Evolutionary conservation across 2,888 invertebrate genomes (phyloP).

Genomic region (Danaus chrysippus): DNA sequence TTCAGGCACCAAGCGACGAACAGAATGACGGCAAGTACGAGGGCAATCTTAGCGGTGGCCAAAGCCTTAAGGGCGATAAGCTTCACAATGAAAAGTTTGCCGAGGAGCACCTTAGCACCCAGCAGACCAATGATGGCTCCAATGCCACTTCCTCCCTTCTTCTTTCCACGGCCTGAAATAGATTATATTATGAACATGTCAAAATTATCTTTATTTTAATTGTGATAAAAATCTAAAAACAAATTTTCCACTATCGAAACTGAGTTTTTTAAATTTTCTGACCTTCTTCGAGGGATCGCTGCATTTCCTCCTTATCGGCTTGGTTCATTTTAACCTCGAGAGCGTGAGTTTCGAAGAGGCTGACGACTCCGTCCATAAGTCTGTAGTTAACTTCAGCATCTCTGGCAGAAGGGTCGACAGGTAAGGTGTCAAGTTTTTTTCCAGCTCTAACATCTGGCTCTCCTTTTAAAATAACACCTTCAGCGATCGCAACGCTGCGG

Average conservation of each 20-base stretch:
- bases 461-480: slow-evolving; percentile 80
- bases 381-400: slow-evolving; percentile 86
- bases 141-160: slow-evolving; percentile 84
- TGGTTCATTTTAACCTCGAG: slow-evolving; percentile 90
- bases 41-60: slow-evolving; percentile 88
- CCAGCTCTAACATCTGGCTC: slow-evolving; percentile 67
- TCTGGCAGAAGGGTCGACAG: slow-evolving; percentile 85
- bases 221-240: too few relatives aligned
- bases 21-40: slow-evolving; percentile 86
- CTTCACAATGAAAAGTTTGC: slow-evolving; percentile 86
- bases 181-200: background rate
- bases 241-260: too few relatives aligned
- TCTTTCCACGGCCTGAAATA: slow-evolving; percentile 84
- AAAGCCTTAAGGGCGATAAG: slow-evolving; percentile 90
- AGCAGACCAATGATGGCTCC: slow-evolving; percentile 83
- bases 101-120: slow-evolving; percentile 64
- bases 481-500: slow-evolving; percentile 78
- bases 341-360: slow-evolving; percentile 87
- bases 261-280: slow-evolving; percentile 35
- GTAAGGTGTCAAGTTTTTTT: slow-evolving; percentile 82
- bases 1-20: slow-evolving; percentile 69
- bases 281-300: slow-evolving; percentile 92
- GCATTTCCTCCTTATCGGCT: slow-evolving; percentile 84
- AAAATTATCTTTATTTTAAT: too few relatives aligned
- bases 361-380: slow-evolving; percentile 85